Evolutionary conservation across 2,113 vertebrate species (phyloP), one percentile per base, ranked within the genome.

Genomic region (Spilogale gracilis): DNA sequence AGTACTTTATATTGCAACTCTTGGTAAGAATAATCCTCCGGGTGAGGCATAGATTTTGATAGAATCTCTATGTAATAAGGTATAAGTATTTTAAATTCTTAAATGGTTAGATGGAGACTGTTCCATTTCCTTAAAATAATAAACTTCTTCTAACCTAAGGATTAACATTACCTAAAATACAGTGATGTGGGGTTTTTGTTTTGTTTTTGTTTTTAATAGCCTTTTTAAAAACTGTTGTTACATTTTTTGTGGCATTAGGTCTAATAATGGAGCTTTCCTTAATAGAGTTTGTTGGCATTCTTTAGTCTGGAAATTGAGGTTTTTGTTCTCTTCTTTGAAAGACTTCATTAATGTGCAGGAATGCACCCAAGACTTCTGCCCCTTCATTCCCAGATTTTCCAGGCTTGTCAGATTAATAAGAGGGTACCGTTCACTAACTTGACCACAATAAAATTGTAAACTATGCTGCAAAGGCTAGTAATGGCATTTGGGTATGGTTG

Each of bases 341-440:
- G 79, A 87, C 94, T 96, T 98, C 89, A 95, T 98, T 98, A 97
- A 93, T 92, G 92, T 98, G 63, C 95, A 97, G 94, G 80, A 98
- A 96, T 96, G 91, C 89, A 92, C 78, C 69, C 67, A 61, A 97
- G 94, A 96, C 95, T 97, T 94, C 48, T 93, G 81, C 82, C 61
- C 76, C 85, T 93, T 94, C 78, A 38, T 76, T 94, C 80, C 52
- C 80, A 87, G 61, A 96, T 92, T 95, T 97, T 91, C 81, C 45
- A 93, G 85, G 69, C 71, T 78, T 96, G 94, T 96, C 87, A 93
- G 56, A 89, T 95, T 96, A 73, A 56, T 97, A 91, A 91, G 67
- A 90, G 92, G 61, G n/a, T 50, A 63, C 65, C 50, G 79, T 86
- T 96, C 95, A 97, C 65, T 95, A 74, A 86, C 80, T 95, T 88